Evolutionary conservation across 2,113 vertebrate genomes (phyloP), one percentile per base, ranked within the genome.

Genomic region (Charina bottae): DNA sequence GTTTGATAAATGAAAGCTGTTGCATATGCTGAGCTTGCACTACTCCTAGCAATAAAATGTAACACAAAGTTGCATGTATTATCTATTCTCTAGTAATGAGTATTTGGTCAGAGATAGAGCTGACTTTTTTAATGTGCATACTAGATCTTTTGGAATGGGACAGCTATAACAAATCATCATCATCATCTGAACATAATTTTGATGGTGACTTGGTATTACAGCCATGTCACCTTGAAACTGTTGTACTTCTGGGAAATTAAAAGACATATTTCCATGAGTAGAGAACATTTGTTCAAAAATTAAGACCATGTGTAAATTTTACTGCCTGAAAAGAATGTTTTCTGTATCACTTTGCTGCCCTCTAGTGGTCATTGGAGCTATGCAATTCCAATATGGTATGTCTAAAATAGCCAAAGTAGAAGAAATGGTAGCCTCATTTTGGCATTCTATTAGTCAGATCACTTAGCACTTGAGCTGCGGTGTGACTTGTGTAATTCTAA

Each of bases 211-310:
- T 86, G 87, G 94, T 89, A 88, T 60, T 24, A 17, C 88, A 92
- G 86, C 83, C 91, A 17, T 93, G 68, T 92, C 92, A 92, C 92
- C 91, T 93, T 95, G 91, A 94, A 78, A 72, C 17, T 33, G 28
- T 72, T 59, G 83, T 83, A 86, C 59, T 90, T 83, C 84, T 87
- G n/a, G 33, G 55, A 93, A 60, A 83, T 46, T 54, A 21, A 12
- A 23, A 55, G 0, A 19, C 19, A 33, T 62, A 33, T 56, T 46
- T 60, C 46, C 13, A 21, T 10, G 42, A 33, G 46, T 37, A 59
- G 42, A 59, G 54, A 78, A 1, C 59, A 9, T 83, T 59, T 33
- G 6, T 59, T 88, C 64, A 78, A 4, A 92, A 83, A 88, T 12
- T 58, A 24, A 72, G n/a, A 87, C 83, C 19, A 28, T 78, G 15